Base-by-base conservation (phyloP, 2,113 vertebrate species). In the Camarhynchus parvulus region DNA sequence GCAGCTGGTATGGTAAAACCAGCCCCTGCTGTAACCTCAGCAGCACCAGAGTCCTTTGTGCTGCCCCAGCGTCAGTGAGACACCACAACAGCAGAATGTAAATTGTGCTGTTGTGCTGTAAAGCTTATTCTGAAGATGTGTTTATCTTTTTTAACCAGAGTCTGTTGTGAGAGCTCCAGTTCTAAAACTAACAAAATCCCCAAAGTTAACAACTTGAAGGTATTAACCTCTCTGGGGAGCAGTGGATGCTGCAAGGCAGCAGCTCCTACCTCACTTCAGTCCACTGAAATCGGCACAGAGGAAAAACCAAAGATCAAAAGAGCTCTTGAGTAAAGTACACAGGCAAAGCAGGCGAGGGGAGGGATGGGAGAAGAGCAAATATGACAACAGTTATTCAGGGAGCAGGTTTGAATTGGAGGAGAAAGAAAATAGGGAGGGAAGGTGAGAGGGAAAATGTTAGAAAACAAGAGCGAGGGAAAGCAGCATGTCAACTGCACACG, bases 291-390 rank as follows among this genome's bases (percentile, higher is more conserved):
- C 8, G 1, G 92, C 64, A 31, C 31, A 9, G 85, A 81, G 89
- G 94, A 41, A 75, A 95, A 94, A 92, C 49, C 76, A 90, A 72
- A 92, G 67, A 97, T 89, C 94, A 89, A 94, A 77, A 91, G 62
- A 97, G 79, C 76, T 96, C 83, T 69, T 52, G 85, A 92, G 77
- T 25, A 87, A 87, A 95, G 73, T 33, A 94, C 69, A 70, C 64
- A 84, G 68, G 76, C 50, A 89, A 86, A 77, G 82, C 63, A 27
- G 81, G 81, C 3, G 5, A 89, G 75, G 62, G 89, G 85, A 87
- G 59, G 59, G 39, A 49, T 53, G 67, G 91, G 67, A 90, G 78
- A 90, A 91, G 67, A 87, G 67, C 55, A 95, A 91, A 95, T 87
- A 89, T 55, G 87, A 95, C 87, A 95, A 93, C 81, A 79, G 67